Base-by-base conservation (phyloP, 2,797 vertebrate species). In the Mastacembelus armatus region DNA sequence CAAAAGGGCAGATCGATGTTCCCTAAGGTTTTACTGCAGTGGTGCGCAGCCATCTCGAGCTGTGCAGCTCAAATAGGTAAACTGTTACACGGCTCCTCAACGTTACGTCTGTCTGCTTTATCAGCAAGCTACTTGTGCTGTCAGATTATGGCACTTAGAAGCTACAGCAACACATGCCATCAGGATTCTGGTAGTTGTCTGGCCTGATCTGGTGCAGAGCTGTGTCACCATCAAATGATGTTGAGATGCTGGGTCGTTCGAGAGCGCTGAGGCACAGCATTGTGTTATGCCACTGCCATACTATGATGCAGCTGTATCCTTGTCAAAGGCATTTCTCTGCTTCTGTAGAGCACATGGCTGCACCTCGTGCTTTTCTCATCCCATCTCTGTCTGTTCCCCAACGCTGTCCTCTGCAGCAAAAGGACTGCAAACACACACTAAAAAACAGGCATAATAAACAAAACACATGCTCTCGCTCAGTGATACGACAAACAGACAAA, bases 11-110 rank as follows among this genome's bases (percentile, higher is more conserved):
- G 85, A 84, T 89, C 90, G 80, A 93, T 93, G 92, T 83, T 93
- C 82, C 92, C 92, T 89, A 88, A 92, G 87, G 91, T 93, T 90
- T 90, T 93, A 83, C 93, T 93, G 92, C 92, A 92, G 87, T 92
- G 92, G 90, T 91, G 88, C 64, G 71, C 90, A 77, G 90, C 92
- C 70, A 74, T 92, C 80, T 91, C 89, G 29, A 89, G 88, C 88
- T 92, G 92, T 52, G 84, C 88, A 38, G 86, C 91, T 78, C 62
- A 89, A 89, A 83, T 93, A 92, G 93, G 92, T 93, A 93, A 93
- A 70, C 71, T 14, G 66, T 71, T 58, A 26, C 61, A 69, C 56
- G 26, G 72, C 76, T 40, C 71, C 55, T 11, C 72, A 65, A 27
- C 62, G 30, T 57, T 50, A n/a, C 22, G 67, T 80, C 81, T 70